phyloP scores from a whole-genome alignment of 2,113 vertebrate genomes.

The Fregetta grallaria region DNA sequence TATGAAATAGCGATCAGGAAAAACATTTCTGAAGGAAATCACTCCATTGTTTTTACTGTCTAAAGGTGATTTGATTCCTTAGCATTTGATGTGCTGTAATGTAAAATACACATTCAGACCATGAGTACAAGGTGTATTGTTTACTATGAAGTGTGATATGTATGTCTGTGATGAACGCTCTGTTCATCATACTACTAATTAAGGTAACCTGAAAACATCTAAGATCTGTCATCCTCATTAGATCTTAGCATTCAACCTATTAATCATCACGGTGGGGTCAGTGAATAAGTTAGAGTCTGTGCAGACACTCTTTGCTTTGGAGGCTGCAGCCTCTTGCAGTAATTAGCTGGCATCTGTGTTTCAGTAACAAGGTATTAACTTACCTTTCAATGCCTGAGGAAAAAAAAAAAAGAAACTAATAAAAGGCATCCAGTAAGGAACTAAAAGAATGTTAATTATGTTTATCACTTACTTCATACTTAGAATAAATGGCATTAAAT shows the following conservation, averaged over 20 bases:
- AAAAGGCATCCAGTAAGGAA: slow-evolving; percentile 61
- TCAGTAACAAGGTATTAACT: slow-evolving; percentile 70
- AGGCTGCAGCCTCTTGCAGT: slow-evolving; percentile 63
- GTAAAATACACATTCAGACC: slow-evolving; percentile 2
- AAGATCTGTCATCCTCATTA: slow-evolving; percentile 74
- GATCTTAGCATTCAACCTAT: slow-evolving; percentile 64
- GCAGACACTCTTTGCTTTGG: slow-evolving; percentile 57
- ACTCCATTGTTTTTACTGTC: slow-evolving; percentile 30
- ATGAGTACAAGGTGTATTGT: slow-evolving; percentile 33
- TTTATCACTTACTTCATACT: slow-evolving; percentile 72
- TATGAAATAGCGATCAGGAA: slow-evolving; percentile 64
- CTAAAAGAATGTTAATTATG: slow-evolving; percentile 76
- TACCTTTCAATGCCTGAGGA: slow-evolving; percentile 58
- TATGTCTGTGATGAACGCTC: not conserved
- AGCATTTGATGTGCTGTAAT: slow-evolving; percentile 36
- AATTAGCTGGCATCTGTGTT: slow-evolving; percentile 77
- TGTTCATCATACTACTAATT: slow-evolving; percentile 67
- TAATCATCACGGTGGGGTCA: slow-evolving; percentile 73
- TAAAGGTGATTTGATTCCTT: slow-evolving; percentile 29
- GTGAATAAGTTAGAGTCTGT: slow-evolving; percentile 53
- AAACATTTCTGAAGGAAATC: slow-evolving; percentile 57
- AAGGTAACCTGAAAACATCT: slow-evolving; percentile 61
- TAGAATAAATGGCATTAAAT: slow-evolving; percentile 75
- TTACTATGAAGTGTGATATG: not conserved
- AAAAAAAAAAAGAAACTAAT: slow-evolving; percentile 60